A percentile compares a stretch with the other conserved stretches of the same genome.
Conservation (phyloP, 2,113 vertebrate species). For the Proteles cristata region DNA sequence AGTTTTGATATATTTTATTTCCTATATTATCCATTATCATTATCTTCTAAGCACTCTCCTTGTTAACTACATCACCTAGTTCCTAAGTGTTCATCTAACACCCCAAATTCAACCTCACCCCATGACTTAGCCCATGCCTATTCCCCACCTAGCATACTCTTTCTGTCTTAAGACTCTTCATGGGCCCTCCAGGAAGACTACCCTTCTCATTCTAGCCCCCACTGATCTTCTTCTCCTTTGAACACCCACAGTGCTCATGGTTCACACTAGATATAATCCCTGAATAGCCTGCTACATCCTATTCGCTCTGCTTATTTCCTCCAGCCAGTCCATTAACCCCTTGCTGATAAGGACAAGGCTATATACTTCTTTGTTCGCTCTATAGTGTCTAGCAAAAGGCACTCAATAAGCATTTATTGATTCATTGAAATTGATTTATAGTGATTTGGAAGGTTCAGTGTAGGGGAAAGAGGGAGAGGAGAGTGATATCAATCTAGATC, state of each 20-base stretch:
- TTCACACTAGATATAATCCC: neutral
- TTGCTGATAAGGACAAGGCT: neutral
- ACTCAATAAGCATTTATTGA: neutral
- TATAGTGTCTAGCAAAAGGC: neutral
- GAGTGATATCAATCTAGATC: neutral
- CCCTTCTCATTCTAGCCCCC: neutral
- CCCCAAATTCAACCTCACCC: neutral
- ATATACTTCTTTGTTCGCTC: neutral
- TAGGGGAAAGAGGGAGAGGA: neutral
- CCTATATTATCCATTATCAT: neutral
- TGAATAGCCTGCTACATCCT: neutral
- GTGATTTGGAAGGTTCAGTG: fast-evolving
- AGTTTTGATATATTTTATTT: neutral
- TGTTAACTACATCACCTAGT: neutral
- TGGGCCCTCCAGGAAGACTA: neutral
- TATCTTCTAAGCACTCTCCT: neutral
- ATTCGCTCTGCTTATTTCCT: neutral
- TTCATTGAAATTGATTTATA: neutral
- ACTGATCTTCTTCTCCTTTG: neutral
- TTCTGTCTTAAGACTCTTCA: neutral
- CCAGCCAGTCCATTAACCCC: neutral
- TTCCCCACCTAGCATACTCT: neutral
- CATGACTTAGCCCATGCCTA: neutral
- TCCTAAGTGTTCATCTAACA: neutral
- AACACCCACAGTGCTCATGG: neutral